Conservation (phyloP, 2,797 vertebrate species). For the Rachycentron canadum region DNA sequence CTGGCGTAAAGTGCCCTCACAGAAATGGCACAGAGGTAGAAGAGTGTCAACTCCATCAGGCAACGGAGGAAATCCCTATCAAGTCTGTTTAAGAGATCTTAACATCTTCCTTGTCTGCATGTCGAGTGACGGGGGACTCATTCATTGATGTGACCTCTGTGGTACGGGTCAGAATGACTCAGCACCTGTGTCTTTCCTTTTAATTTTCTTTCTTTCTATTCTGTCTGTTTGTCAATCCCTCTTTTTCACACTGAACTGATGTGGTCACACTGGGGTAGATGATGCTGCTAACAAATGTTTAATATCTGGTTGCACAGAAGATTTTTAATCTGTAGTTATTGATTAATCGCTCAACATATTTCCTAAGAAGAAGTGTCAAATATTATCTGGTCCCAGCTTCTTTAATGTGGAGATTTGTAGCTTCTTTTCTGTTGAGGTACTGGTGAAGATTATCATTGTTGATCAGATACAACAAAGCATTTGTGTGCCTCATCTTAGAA, state of each 20-base stretch:
- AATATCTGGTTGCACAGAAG: neutral
- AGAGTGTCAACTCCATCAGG: conserved; percentile 75
- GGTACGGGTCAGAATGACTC: conserved; percentile 57
- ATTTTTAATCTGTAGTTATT: neutral
- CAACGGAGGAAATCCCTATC: conserved; percentile 72
- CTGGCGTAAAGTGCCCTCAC: conserved; percentile 67
- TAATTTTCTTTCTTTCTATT: conserved; percentile 14
- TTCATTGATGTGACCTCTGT: conserved; percentile 37
- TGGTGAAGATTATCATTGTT: neutral
- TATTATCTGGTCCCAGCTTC: neutral
- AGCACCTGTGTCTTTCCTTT: conserved; percentile 54
- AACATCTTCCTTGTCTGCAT: conserved; percentile 45
- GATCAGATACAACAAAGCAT: neutral
- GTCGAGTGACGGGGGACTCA: conserved; percentile 59
- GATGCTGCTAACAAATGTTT: too few relatives aligned
- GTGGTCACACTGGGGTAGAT: neutral
- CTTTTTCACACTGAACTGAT: conserved; percentile 12
- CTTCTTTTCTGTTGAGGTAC: neutral
- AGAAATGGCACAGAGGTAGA: conserved; percentile 68
- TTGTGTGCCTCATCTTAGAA: neutral
- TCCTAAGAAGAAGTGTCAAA: neutral
- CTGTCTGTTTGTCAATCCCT: conserved; percentile 25
- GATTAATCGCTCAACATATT: neutral
- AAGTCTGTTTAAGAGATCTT: conserved; percentile 63
- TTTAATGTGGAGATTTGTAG: neutral